These are phyloP conservation scores for Drosophila buzzatii DNA, from an alignment of 2,888 invertebrate genomes.

Conservation along the genomic window DNA sequence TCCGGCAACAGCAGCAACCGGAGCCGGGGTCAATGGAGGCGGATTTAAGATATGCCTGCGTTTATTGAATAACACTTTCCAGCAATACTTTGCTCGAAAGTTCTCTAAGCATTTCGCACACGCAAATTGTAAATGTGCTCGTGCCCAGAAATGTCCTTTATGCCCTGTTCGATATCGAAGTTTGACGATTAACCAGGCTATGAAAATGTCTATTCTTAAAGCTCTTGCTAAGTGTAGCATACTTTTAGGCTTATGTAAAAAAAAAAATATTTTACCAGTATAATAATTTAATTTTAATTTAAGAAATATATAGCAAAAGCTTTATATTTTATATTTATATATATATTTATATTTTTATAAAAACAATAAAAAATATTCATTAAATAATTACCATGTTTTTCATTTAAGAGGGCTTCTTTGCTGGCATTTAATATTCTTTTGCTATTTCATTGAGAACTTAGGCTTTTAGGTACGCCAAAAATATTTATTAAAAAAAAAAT, in stretches of 20 bases:
- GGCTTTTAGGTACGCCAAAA: too few species aligned
- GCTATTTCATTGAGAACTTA: too few species aligned
- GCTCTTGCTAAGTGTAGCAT: neutral
- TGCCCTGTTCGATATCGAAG: neutral
- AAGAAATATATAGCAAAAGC: too few species aligned
- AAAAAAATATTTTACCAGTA: too few species aligned
- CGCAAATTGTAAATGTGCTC: slow-evolving; percentile 19
- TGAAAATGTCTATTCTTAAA: neutral
- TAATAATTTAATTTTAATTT: too few species aligned
- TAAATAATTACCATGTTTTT: too few species aligned
- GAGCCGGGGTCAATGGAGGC: slow-evolving; percentile 6
- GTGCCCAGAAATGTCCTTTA: slow-evolving; percentile 8
- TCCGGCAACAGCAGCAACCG: slow-evolving; percentile 8
- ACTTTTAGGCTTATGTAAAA: slow-evolving; percentile 4
- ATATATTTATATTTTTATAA: too few species aligned
- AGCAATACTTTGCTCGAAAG: slow-evolving; percentile 33
- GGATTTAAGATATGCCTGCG: slow-evolving; percentile 65
- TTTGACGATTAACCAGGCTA: neutral
- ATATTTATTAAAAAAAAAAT: too few species aligned
- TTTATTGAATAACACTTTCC: slow-evolving; percentile 36
- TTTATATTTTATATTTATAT: too few species aligned
- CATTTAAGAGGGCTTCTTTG: too few species aligned
- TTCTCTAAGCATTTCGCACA: slow-evolving; percentile 17
- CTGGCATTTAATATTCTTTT: too few species aligned
- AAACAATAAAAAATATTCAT: too few species aligned